Evolutionary conservation across 2,888 invertebrate genomes (phyloP).

Genomic region (Chymomyza fuscimana): DNA sequence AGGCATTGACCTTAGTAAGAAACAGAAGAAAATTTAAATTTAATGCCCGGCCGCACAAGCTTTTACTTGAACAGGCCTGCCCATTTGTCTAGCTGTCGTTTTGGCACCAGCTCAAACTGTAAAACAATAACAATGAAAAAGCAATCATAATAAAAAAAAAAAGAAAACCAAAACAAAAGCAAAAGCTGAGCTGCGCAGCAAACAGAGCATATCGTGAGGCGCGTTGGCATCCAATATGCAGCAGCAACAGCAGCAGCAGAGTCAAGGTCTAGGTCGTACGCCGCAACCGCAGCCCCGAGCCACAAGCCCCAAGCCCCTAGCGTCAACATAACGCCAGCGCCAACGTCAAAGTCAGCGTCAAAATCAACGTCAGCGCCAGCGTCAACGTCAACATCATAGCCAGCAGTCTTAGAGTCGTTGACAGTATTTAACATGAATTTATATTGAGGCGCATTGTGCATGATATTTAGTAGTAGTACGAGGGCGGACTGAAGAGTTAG

Average conservation of each 20-base stretch:
- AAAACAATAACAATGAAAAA: not conserved
- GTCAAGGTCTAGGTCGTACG: constrained; percentile 68
- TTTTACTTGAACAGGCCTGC: not conserved
- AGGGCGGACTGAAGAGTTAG: too few relatives aligned
- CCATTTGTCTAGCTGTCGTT: not conserved
- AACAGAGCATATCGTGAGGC: constrained; percentile 52
- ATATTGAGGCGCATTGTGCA: constrained; percentile 16
- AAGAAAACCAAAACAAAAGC: constrained; percentile 28
- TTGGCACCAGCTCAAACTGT: not conserved
- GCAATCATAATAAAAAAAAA: constrained; percentile 9
- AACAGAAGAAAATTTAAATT: not conserved
- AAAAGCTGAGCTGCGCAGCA: constrained; percentile 27
- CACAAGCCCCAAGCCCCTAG: not conserved
- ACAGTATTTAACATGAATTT: constrained; percentile 49
- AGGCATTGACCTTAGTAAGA: not conserved
- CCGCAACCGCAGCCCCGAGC: constrained; percentile 12
- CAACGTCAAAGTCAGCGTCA: constrained; percentile 16
- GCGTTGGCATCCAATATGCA: constrained; percentile 21
- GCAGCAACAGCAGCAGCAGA: constrained; percentile 13
- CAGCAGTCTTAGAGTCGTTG: constrained; percentile 42
- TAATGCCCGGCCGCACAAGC: not conserved
- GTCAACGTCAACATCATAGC: constrained; percentile 14
- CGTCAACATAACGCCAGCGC: not conserved
- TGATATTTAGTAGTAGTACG: constrained; percentile 11
- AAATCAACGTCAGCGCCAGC: not conserved